phyloP scores from a whole-genome alignment of 2,113 vertebrate species.

The Hystrix cristata region DNA sequence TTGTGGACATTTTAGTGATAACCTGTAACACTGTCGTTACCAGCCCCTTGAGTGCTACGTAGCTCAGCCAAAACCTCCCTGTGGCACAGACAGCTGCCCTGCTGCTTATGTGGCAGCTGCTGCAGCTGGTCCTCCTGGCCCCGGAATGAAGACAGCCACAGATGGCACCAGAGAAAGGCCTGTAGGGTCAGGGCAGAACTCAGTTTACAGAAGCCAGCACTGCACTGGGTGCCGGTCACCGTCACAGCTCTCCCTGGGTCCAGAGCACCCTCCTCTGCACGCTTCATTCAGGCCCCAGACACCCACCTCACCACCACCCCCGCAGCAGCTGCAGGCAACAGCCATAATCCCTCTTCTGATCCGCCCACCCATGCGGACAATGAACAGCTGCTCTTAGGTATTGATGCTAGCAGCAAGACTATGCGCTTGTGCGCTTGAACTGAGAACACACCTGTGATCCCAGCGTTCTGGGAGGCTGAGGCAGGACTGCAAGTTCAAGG shows the following conservation, averaged over 20 bases:
- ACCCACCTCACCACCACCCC: not conserved
- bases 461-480: not conserved
- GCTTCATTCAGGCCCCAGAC: not conserved
- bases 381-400: not conserved
- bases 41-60: not conserved
- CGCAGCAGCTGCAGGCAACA: not conserved
- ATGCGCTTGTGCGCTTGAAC: not conserved
- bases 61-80: not conserved
- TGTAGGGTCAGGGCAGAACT: not conserved
- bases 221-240: not conserved
- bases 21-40: not conserved
- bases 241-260: not conserved
- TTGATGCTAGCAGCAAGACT: not conserved
- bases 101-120: not conserved
- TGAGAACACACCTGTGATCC: not conserved
- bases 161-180: accelerated
- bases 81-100: not conserved
- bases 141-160: not conserved
- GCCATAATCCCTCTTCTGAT: not conserved
- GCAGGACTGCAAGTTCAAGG: not conserved
- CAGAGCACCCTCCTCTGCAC: not conserved
- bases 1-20: not conserved
- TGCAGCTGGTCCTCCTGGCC: not conserved
- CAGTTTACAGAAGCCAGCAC: not conserved
- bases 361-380: not conserved